Conservation (phyloP, 1,140 invertebrate genomes). For the Epicauta chinensis region DNA sequence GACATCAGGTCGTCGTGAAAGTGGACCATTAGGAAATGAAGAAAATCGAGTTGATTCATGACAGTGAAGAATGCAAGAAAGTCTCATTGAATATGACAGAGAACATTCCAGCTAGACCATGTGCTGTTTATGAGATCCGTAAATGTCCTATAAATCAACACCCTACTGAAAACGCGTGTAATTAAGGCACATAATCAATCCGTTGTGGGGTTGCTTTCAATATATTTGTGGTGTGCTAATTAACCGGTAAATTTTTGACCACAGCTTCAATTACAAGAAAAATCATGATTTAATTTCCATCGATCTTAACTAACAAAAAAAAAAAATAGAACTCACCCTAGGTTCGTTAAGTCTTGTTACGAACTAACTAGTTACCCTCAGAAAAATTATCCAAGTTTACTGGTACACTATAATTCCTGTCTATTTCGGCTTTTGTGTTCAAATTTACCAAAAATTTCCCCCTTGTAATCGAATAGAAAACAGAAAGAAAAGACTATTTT, state of each 20-base stretch:
- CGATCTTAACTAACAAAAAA: no score
- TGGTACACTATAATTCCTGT: no score
- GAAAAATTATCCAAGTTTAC: no score
- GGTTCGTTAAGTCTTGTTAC: no score
- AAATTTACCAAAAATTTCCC: no score
- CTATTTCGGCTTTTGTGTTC: no score
- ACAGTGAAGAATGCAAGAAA: constrained; percentile 26
- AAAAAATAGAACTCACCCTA: no score
- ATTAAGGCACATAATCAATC: constrained; percentile 40
- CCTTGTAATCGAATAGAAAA: no score
- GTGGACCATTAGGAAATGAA: neutral
- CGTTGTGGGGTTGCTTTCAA: constrained; percentile 18
- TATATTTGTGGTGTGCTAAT: constrained; percentile 15
- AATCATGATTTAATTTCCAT: no score
- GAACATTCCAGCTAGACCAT: constrained; percentile 37
- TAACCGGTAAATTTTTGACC: constrained; percentile 21
- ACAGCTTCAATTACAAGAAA: constrained; percentile 6
- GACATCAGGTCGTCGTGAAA: neutral
- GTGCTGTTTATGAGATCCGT: constrained; percentile 47
- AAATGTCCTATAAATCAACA: constrained; percentile 47
- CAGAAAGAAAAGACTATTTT: no score
- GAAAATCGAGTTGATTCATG: constrained; percentile 19
- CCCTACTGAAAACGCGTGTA: constrained; percentile 39
- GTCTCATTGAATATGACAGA: constrained; percentile 39
- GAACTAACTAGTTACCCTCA: no score